Evolutionary conservation across 1,140 invertebrate species (phyloP).

Genomic region (Apis cerana): DNA sequence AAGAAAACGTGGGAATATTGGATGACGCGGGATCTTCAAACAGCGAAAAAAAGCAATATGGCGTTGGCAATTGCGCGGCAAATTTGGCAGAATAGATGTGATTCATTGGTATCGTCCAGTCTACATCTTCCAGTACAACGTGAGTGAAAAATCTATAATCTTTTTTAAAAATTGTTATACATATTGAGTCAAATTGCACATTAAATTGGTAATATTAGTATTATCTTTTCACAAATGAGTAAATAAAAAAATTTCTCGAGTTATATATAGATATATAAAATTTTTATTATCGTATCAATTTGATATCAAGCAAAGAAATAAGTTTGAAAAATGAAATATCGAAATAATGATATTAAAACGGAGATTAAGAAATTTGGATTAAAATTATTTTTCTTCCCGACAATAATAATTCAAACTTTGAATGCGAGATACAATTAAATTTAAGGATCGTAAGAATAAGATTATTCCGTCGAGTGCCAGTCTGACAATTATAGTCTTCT

Average conservation of each 20-base stretch:
- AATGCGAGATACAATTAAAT: neutral
- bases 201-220: neutral
- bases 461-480: neutral
- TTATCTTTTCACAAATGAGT: neutral
- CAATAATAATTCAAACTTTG: neutral
- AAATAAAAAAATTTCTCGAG: neutral
- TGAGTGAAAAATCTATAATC: neutral
- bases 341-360: too few species aligned
- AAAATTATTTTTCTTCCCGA: too few species aligned
- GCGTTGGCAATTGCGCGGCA: neutral
- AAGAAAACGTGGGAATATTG: neutral
- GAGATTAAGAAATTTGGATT: too few species aligned
- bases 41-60: neutral
- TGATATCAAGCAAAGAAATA: too few species aligned
- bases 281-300: too few species aligned
- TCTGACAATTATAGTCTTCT: constrained; percentile 73
- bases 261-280: too few species aligned
- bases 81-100: neutral
- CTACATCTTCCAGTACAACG: neutral
- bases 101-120: neutral
- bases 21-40: neutral
- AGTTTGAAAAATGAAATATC: too few species aligned
- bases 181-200: neutral
- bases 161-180: neutral
- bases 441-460: neutral